Evolutionary conservation across 2,113 vertebrate genomes (phyloP).

Genomic region (Seriola dumerili): DNA sequence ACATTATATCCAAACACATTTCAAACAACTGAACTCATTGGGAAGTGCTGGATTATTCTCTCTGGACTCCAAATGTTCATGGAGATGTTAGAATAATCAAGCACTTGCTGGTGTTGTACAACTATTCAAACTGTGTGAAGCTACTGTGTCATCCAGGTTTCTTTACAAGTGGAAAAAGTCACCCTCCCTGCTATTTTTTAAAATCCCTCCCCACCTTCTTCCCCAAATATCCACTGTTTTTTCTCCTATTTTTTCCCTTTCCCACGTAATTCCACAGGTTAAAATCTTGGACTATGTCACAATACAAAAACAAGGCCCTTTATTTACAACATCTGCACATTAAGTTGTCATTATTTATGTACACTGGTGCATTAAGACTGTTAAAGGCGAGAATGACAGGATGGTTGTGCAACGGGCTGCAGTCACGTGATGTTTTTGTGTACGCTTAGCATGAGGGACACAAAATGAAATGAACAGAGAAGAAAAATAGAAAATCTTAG

Average conservation of each 20-base stretch:
- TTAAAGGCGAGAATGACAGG: slow-evolving; percentile 9
- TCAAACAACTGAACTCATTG: slow-evolving; percentile 25
- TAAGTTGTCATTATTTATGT: slow-evolving; percentile 60
- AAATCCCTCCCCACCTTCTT: background rate
- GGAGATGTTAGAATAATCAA: slow-evolving; percentile 36
- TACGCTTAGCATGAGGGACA: slow-evolving; percentile 1
- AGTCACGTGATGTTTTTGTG: slow-evolving; percentile 47
- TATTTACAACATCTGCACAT: slow-evolving; percentile 79
- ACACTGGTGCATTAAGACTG: slow-evolving; percentile 65
- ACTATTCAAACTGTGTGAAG: slow-evolving; percentile 60
- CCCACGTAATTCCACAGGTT: slow-evolving; percentile 66
- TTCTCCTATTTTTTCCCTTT: background rate
- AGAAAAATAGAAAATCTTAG: background rate
- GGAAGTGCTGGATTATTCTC: slow-evolving; percentile 40
- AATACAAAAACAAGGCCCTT: slow-evolving; percentile 71
- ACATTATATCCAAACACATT: slow-evolving; percentile 53
- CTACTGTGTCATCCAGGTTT: slow-evolving; percentile 56
- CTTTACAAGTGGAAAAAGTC: slow-evolving; percentile 55
- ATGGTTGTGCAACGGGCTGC: slow-evolving; percentile 41
- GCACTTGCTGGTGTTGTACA: slow-evolving; percentile 8
- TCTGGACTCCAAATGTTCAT: slow-evolving; percentile 16
- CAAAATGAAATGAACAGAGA: slow-evolving; percentile 7
- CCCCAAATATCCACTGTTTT: background rate
- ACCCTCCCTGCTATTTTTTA: background rate
- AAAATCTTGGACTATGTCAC: slow-evolving; percentile 61